Evolutionary conservation across 2,113 vertebrate genomes (phyloP), one percentile per base, ranked within the genome.

Genomic region (Archilochus colubris): DNA sequence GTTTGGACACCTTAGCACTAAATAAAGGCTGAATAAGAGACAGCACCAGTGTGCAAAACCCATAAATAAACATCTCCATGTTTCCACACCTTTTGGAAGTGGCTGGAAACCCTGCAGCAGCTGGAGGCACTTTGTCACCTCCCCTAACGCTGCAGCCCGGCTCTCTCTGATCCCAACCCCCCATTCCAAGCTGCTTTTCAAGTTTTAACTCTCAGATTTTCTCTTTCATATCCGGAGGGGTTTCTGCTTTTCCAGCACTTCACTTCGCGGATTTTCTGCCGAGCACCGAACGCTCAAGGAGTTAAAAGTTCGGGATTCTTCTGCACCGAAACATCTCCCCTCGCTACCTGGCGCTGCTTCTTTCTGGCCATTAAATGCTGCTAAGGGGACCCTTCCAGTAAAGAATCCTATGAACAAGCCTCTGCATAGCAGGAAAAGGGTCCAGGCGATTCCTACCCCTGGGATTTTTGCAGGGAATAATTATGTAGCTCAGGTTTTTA

Each of bases 311-410:
- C 8, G 36, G 59, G 36, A 23, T 36, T 16, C 23, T 33, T 75
- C 46, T 40, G 6, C 63, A 15, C 0, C 8, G 25, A 36, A 28
- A 72, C 2, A 50, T 18, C 2, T 6, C 17, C n/a, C 3, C 19
- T n/a, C 43, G 16, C 28, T 22, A 20, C 54, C 75, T 69, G 70
- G 23, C 15, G 5, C 62, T 7, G 67, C 83, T 74, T 67, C 54
- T 4, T 28, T 43, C 72, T 27, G 15, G 30, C 11, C 59, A 12
- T 3, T 13, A 51, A 24, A 38, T 6, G 53, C 69, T 75, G 69
- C 64, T 83, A 18, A 20, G 58, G 58, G 91, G 50, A 80, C 51
- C 15, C 46, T 30, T 59, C 53, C 1, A 72, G 23, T 14, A 53
- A 59, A 70, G 67, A 70, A 79, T 59, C 74, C 67, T 8, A n/a